Evolutionary conservation across 2,113 vertebrate genomes (phyloP), one percentile per base, ranked within the genome.

Genomic region (Caretta caretta): DNA sequence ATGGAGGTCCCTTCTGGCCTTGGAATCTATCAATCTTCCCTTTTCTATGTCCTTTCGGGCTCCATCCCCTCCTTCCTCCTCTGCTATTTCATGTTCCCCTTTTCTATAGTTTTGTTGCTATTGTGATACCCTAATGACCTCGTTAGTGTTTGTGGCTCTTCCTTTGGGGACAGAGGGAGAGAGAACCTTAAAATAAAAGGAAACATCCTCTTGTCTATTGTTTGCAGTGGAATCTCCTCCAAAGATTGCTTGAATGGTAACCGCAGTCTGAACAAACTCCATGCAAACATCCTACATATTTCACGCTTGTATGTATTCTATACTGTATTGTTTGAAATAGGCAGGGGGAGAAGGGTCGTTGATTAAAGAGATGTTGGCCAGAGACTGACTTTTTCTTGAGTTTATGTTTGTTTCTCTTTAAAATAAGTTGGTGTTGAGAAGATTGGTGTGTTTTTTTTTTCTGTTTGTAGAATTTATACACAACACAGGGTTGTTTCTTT

Each of bases 401-500:
- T 91, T 75, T 16, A 10, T 59, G 11, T 16, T 83, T 86, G 35
- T 8, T 27, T 85, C 31, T 84, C 31, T 84, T 92, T 87, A 80
- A 96, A 96, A 86, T 95, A 96, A 96, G 85, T 90, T 91, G 92
- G 72, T 98, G 97, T 97, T 98, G 97, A 98, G 97, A 98, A 95
- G 81, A 62, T 94, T 95, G 97, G 95, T 98, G 95, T 97, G 25
- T 62, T 31, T 69, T 72, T 38, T 98, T 97, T 98, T 98, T 98
- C 97, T 98, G 96, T 98, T 98, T 98, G 97, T 99, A 99, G 98
- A 99, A 98, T 97, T 98, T 96, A 98, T 98, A 98, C 98, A 99
- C 99, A 99, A 99, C 98, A 99, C 98, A 98, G 98, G 96, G 97
- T 99, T 98, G 99, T 98, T 99, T 98, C 98, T 99, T 98, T 99